Evolutionary conservation across 2,113 vertebrate genomes (phyloP).

Genomic region (Lepidiolamprologus cunningtoni): DNA sequence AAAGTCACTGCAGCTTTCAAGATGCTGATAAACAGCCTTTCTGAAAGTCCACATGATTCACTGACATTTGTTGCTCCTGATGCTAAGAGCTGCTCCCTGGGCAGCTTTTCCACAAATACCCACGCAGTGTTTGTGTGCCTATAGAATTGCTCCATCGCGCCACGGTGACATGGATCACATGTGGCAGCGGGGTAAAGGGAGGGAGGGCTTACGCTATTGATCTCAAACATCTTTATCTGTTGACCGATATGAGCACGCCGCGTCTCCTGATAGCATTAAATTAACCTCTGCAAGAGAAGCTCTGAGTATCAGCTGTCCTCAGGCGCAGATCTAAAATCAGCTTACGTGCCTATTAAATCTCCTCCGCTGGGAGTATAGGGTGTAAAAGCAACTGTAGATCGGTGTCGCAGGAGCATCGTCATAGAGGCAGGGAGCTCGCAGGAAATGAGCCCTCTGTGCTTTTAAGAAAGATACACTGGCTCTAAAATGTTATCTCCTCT

Average conservation of each 20-base stretch:
- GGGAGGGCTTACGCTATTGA: conserved; percentile 15
- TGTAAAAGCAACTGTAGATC: conserved; percentile 18
- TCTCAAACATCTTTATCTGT: conserved; percentile 26
- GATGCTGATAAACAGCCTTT: neutral
- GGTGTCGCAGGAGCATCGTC: neutral
- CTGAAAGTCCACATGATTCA: neutral
- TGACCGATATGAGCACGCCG: neutral
- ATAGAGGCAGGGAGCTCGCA: neutral
- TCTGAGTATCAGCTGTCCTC: neutral
- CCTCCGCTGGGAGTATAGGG: neutral
- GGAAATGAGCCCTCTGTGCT: neutral
- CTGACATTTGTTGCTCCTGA: neutral
- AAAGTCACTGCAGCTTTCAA: neutral
- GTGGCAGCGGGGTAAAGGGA: neutral
- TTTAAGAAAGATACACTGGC: neutral
- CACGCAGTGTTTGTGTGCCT: neutral
- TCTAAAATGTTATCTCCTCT: neutral
- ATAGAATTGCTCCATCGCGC: neutral
- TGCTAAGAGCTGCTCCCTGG: neutral
- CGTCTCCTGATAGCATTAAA: conserved; percentile 16
- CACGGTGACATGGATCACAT: neutral
- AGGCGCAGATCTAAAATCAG: conserved; percentile 16
- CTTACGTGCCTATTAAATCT: conserved; percentile 7
- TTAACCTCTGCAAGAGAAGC: conserved; percentile 13
- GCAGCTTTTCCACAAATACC: neutral